Base-by-base conservation (phyloP, 2,113 vertebrate genomes). In the Dasyprocta punctata region DNA sequence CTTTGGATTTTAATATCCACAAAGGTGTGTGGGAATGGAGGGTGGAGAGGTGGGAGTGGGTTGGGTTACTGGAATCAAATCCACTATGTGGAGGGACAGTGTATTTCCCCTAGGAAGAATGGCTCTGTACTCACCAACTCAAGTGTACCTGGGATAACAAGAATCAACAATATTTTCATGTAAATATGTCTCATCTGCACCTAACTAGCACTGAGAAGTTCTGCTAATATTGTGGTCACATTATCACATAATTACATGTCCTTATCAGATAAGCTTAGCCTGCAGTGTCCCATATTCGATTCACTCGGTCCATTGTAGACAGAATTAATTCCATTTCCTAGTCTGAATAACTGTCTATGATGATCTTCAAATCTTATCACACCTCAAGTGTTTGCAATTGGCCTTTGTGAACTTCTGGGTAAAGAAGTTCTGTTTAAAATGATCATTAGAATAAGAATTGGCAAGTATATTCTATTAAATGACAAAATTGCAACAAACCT, bases 381-480 rank as follows among this genome's bases (percentile, higher is more conserved):
- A 49, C 44, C 89, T 92, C 81, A 22, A 61, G n/a, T 61, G 93
- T 73, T 78, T 30, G 12, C 41, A 80, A 28, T 24, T 90, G 71
- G 7, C 49, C n/a, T 89, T 90, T 89, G 38, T 95, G 33, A 84
- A 75, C 19, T 86, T 67, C 56, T 58, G 3, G 12, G 63, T 58
- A 54, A 95, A 89, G 86, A 63, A 6, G 16, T 58, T 92, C 12
- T 95, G n/a, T 77, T 90, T 82, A 82, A 88, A 95, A 85, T 10
- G 5, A 58, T 30, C 3, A 8, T 58, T 69, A 33, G 82, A 80
- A 47, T 52, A 86, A 92, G 69, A 81, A 30, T n/a, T 30, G 33
- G 33, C 24, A 86, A 78, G 13, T 36, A 52, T 22, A 4, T 36
- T 22, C 5, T 61, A 11, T 49, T 38, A 49, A 22, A 86, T 47